Conservation (phyloP, 2,113 vertebrate species). For the Kryptolebias marmoratus region DNA sequence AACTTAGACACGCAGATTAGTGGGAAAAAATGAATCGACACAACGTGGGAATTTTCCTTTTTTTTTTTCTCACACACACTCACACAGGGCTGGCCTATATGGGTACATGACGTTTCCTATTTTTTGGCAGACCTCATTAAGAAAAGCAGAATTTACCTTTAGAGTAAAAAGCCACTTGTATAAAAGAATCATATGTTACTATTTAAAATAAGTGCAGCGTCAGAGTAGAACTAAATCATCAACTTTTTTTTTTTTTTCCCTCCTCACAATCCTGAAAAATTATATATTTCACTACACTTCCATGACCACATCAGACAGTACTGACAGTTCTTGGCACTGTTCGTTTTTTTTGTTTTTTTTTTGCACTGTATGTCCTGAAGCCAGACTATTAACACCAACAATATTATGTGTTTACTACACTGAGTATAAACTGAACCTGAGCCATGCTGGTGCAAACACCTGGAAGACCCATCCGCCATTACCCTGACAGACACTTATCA, state of each 20-base stretch:
- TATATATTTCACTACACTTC: not conserved
- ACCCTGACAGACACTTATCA: not conserved
- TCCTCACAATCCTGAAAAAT: not conserved
- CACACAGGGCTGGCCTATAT: not conserved
- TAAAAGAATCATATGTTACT: not conserved
- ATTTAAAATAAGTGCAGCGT: not conserved
- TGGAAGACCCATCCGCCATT: slow-evolving; percentile 11
- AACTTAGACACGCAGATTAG: slow-evolving; percentile 12
- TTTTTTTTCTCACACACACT: not conserved
- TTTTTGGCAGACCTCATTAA: not conserved
- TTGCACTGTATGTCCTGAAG: not conserved
- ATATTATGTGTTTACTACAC: not conserved
- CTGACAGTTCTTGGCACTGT: not conserved
- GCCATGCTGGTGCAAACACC: slow-evolving; percentile 2
- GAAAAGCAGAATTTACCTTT: not conserved
- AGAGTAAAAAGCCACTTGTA: not conserved
- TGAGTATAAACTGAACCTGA: slow-evolving; percentile 8
- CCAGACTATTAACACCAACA: not conserved
- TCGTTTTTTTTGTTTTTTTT: not conserved
- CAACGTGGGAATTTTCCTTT: not conserved
- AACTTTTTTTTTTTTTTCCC: not conserved
- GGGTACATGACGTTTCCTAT: not conserved
- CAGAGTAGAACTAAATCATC: not conserved
- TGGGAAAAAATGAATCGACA: not conserved
- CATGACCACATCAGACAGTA: not conserved